A percentile compares a stretch with the other conserved stretches of the same genome.
Evolutionary conservation across 2,797 vertebrate species (phyloP).

Genomic region (Pipistrellus pygmaeus): DNA sequence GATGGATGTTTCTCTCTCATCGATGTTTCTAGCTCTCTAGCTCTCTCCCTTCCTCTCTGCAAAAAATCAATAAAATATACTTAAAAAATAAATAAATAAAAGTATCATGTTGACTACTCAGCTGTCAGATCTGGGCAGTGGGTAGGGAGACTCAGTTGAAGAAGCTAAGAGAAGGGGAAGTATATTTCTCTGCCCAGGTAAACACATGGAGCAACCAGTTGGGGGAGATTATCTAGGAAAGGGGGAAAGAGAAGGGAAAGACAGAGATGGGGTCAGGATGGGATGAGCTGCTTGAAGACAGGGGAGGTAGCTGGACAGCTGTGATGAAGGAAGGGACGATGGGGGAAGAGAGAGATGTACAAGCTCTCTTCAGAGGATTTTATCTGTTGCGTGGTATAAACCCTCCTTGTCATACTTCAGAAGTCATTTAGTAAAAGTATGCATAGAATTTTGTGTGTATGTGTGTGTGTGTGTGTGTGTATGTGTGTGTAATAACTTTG

Average conservation of each 20-base stretch:
- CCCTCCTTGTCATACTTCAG: background rate
- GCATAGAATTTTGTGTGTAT: background rate
- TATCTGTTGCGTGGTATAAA: background rate
- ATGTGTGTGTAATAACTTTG: background rate
- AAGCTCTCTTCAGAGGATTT: background rate
- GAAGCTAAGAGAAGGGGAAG: background rate
- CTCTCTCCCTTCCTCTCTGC: no score
- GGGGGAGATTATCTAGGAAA: background rate
- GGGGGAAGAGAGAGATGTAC: background rate
- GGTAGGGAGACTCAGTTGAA: background rate
- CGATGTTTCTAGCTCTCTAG: no score
- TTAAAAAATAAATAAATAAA: no score
- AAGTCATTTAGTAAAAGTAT: background rate
- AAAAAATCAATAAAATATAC: no score
- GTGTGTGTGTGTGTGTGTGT: background rate
- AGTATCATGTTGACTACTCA: background rate
- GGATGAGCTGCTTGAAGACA: background rate
- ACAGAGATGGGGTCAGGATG: no score
- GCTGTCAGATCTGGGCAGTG: no score
- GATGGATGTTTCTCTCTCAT: no score
- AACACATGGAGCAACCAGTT: no score
- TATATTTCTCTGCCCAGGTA: background rate
- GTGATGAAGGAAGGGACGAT: background rate
- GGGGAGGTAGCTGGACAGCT: background rate
- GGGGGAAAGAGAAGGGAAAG: background rate